These are phyloP conservation scores for Ciconia stormi DNA, from an alignment of 2,113 vertebrate genomes.

Conservation along the genomic window DNA sequence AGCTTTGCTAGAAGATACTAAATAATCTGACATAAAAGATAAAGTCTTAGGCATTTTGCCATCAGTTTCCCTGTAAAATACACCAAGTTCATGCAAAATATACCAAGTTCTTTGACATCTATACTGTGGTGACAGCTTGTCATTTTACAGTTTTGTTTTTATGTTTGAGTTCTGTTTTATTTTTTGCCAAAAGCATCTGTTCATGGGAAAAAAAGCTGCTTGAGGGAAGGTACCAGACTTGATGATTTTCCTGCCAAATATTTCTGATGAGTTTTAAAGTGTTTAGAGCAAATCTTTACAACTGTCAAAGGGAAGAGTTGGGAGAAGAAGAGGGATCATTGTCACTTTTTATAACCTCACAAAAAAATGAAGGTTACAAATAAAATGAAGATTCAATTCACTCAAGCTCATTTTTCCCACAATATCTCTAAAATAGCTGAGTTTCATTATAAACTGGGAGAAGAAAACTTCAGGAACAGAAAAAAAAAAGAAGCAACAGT, in stretches of 20 bases:
- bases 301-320: neutral
- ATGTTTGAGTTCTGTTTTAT: neutral
- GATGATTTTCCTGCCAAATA: neutral
- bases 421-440: too few species aligned
- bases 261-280: neutral
- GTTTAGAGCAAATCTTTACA: neutral
- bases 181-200: neutral
- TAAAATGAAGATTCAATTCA: neutral
- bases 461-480: neutral
- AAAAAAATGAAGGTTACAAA: neutral
- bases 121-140: neutral
- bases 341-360: too few species aligned
- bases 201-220: neutral
- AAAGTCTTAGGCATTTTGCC: neutral
- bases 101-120: neutral
- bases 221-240: neutral
- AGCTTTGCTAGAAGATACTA: neutral
- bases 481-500: neutral
- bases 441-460: neutral
- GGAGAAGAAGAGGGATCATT: neutral
- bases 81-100: neutral
- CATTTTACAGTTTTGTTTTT: neutral
- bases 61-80: neutral
- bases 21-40: neutral
- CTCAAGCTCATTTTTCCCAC: neutral